Evolutionary conservation across 2,797 vertebrate genomes (phyloP).

Genomic region (Uromys caudimaculatus): DNA sequence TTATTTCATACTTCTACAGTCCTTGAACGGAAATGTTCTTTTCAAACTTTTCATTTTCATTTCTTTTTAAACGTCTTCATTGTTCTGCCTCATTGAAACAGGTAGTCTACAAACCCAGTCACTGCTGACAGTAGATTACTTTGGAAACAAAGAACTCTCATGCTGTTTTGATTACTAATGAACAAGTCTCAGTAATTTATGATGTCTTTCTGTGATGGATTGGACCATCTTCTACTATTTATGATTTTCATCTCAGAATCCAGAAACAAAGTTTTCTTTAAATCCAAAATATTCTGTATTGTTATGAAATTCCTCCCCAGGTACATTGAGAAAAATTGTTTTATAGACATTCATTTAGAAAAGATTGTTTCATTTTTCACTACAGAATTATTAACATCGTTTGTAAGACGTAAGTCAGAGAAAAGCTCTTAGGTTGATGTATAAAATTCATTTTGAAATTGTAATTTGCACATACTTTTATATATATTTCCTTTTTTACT

Average conservation of each 20-base stretch:
- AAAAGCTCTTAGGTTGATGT: background rate
- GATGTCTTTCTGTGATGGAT: background rate
- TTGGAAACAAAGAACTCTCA: background rate
- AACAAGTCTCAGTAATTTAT: background rate
- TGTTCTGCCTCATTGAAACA: background rate
- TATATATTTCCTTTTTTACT: no score
- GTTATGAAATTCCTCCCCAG: background rate
- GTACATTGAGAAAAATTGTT: background rate
- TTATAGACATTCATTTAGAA: background rate
- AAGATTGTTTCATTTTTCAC: background rate
- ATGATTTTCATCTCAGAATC: background rate
- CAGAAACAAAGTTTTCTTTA: background rate
- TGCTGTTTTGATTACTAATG: background rate
- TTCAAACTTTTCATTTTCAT: background rate
- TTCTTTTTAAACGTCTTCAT: background rate
- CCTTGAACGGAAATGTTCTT: background rate
- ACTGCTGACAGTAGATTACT: background rate
- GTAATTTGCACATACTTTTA: background rate
- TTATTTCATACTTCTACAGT: background rate
- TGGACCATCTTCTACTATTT: background rate
- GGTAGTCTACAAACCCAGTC: background rate
- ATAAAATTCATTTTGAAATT: constrained; percentile 42
- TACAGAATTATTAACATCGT: background rate
- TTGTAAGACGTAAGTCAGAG: background rate
- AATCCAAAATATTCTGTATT: background rate